A percentile compares a stretch with the other conserved stretches of the same genome.
Evolutionary conservation across 2,113 vertebrate species (phyloP).

Genomic region (Tenebrosternarchus preto): DNA sequence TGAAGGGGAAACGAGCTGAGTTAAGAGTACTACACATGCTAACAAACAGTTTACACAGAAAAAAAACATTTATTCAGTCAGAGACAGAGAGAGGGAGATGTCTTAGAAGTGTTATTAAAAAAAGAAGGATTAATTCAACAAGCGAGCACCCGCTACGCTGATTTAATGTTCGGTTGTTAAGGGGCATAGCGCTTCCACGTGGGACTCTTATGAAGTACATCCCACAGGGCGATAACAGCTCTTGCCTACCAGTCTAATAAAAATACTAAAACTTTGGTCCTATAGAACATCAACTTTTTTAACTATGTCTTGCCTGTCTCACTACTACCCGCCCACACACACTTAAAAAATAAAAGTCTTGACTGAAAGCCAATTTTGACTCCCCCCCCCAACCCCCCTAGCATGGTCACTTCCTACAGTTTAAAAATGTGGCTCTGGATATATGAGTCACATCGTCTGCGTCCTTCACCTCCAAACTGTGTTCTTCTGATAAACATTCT

Average conservation of each 20-base stretch:
- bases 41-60: too few relatives aligned
- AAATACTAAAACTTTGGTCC: too few relatives aligned
- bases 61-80: too few relatives aligned
- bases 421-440: background rate
- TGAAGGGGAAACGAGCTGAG: background rate
- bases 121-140: constrained; percentile 2
- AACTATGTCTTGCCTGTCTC: too few relatives aligned
- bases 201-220: constrained; percentile 12
- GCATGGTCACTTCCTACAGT: background rate
- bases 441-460: background rate
- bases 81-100: background rate
- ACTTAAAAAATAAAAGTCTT: background rate
- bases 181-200: constrained; percentile 14
- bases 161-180: constrained; percentile 32
- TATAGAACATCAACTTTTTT: too few relatives aligned
- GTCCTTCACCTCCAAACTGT: constrained; percentile 4
- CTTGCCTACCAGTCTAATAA: background rate
- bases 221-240: background rate
- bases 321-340: too few relatives aligned
- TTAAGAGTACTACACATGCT: too few relatives aligned
- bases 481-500: background rate
- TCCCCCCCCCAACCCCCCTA: background rate
- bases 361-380: constrained; percentile 4
- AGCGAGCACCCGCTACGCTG: constrained; percentile 35
- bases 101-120: background rate